These are phyloP conservation scores for Pyrrhura leucotis DNA, from an alignment of 2,797 vertebrate genomes.

Conservation along the genomic window DNA sequence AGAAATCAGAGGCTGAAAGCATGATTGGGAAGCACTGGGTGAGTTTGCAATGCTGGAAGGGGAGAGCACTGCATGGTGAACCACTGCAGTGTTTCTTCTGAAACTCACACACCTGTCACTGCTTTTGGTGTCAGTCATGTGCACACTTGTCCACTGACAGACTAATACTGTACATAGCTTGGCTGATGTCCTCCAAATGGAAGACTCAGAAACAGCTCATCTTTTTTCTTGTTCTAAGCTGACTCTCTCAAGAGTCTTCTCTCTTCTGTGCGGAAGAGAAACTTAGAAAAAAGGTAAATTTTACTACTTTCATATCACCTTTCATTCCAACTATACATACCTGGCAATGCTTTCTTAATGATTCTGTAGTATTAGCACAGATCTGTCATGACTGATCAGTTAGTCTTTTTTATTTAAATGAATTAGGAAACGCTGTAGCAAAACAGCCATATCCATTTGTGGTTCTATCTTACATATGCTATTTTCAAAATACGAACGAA, in stretches of 20 bases:
- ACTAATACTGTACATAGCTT: background rate
- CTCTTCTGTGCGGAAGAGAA: background rate
- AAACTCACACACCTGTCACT: background rate
- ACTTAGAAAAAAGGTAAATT: background rate
- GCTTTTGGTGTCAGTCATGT: background rate
- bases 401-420: background rate
- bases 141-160: background rate
- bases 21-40: background rate
- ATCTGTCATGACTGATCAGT: background rate
- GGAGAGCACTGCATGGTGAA: background rate
- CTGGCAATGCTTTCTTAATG: background rate
- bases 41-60: background rate
- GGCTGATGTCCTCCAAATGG: background rate
- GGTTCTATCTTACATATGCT: background rate
- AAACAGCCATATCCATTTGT: background rate
- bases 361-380: background rate
- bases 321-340: background rate
- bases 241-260: background rate
- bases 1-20: background rate
- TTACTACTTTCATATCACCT: background rate
- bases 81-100: background rate
- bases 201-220: background rate
- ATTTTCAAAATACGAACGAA: background rate
- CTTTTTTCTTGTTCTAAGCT: background rate
- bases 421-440: background rate